Evolutionary conservation across 2,888 invertebrate species (phyloP), one percentile per base, ranked within the genome.

Genomic region (Aleiodes alternator): DNA sequence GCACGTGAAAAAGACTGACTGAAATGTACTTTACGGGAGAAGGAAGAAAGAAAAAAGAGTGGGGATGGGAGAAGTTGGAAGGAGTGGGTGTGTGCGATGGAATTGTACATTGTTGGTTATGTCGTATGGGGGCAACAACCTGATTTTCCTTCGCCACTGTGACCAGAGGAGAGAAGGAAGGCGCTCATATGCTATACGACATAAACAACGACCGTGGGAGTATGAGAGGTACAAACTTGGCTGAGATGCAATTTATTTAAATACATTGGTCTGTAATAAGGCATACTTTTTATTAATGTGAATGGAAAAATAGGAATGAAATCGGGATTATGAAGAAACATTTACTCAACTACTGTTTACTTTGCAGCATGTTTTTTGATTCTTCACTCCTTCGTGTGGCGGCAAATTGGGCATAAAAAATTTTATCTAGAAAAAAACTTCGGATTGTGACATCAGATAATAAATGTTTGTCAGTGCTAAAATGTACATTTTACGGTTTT

Each of bases 81-180:
- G 48, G 48, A 48, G 68, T 68, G 50, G 68, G 51, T 51, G 31
- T 51, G 68, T 50, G 29, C 50, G 68, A 68, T 68, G 68, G 70
- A 57, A 71, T 71, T 56, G 74, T 69, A 70, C 61, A 75, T 72
- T 76, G 76, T 76, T 69, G 69, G 76, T 72, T 76, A 76, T 72
- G 72, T 76, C 72, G 72, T 59, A 69, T 68, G 76, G 53, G 76
- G 76, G 76, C 76, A 76, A 76, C 72, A 76, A 76, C 76, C 76
- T 76, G 76, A 76, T 76, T 76, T 76, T 76, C 76, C 76, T 72
- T 57, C 72, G 72, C 68, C 75, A 71, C 70, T 68, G 75, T 72
- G 71, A 76, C 76, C 68, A 68, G 68, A 68, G 14, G 68, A 68
- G 31, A 68, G 68, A 34, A 8, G 68, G 68, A 68, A 68, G 72